Evolutionary conservation across 2,888 invertebrate species (phyloP), one percentile per base, ranked within the genome.

Genomic region (Xestia sexstrigata): DNA sequence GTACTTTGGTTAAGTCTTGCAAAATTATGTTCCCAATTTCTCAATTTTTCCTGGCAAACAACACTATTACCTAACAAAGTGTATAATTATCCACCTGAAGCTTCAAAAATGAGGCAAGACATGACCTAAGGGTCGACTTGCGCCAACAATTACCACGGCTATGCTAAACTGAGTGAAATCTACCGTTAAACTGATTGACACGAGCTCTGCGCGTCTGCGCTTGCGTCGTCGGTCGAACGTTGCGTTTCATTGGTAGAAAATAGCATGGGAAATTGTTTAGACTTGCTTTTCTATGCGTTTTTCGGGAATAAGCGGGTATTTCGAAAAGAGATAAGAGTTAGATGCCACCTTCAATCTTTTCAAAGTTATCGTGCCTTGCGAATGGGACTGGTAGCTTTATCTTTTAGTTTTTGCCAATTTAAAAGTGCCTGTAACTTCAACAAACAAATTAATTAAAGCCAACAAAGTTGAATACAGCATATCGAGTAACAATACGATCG

Each of bases 141-240:
- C 89, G 78, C 86, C 85, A 85, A 68, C 72, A 76, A 88, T 92
- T 93, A 91, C 68, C 89, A 79, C 76, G 62, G 58, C 65, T 49
- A 62, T 80, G 91, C 87, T 91, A 93, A 93, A 82, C 76, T 71
- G 69, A 83, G 91, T 89, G 92, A 93, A 93, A 93, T 88, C 86
- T 78, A 73, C 72, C 86, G 88, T 83, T 91, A 91, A 90, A 88
- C 85, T 89, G 87, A 90, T 90, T 91, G 88, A 88, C 90, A 89
- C 89, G 70, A 81, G 70, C 60, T 23, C 58, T 74, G 76, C 82
- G 82, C 78, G 55, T 23, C 58, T 74, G 76, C 82, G 82, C 78
- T 71, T 76, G 78, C 77, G 76, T 74, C 77, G 76, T 75, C 66
- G 79, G 17, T 47, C 23, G 6, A 63, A 26, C 17, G 74, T 78